Base-by-base conservation (phyloP, 2,797 vertebrate species). In the Sphaeramia orbicularis region DNA sequence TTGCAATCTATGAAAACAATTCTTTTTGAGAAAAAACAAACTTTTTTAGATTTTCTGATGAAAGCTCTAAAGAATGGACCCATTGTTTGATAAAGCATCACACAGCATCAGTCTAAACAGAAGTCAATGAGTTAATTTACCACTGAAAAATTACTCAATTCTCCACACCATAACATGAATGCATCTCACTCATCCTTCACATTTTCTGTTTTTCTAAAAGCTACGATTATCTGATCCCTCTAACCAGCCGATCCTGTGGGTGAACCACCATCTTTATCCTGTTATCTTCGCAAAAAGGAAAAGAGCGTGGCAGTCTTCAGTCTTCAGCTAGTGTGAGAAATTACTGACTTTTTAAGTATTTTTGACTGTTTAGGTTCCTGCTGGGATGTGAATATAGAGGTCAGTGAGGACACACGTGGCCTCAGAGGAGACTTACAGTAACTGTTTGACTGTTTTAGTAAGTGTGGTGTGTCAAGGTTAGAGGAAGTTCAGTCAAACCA, bases 261-360 rank as follows among this genome's bases (percentile, higher is more conserved):
- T 48, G 56, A 87, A 71, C 50, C 68, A 48, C 52, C 10, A 1
- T 69, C 62, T 81, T 80, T 77, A 77, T 83, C 58, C 32, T 63
- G 59, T 41, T 65, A 76, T 80, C 63, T 72, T 70, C 44, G 59
- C 55, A 70, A 38, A 77, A 62, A 50, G 52, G 72, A 42, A 71
- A 52, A 61, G 49, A 48, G 53, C 57, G 21, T 71, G 43, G 52
- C 54, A 70, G 55, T 55, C 70, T 51, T 76, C 61, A 14, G 32
- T 43, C 43, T 37, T 37, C 45, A 66, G 65, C 48, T 52, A 68
- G n/a, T 45, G 44, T 11, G 35, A 49, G 24, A 77, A 67, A 65
- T 30, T 19, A 44, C 10, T 51, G 74, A 62, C 40, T 42, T 30
- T 32, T 57, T 21, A 49, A 60, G 62, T 21, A 41, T 48, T 52